Conservation (phyloP, 1,140 invertebrate species). For the Littorina saxatilis region DNA sequence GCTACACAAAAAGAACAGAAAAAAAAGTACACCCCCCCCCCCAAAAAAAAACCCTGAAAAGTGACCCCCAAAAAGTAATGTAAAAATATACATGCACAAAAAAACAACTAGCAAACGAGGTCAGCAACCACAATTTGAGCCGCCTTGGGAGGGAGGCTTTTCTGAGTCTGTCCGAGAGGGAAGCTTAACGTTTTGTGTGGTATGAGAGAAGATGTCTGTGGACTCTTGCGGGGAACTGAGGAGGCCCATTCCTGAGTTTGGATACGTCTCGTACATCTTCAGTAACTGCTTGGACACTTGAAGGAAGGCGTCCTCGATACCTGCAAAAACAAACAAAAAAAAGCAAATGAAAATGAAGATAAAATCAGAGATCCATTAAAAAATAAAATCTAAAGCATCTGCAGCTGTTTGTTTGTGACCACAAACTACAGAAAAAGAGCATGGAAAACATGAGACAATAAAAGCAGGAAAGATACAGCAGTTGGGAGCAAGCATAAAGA, state of each 20-base stretch:
- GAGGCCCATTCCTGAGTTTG: constrained; percentile 61
- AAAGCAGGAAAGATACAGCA: too few relatives aligned
- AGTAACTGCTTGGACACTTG: constrained; percentile 69
- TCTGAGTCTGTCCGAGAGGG: background rate
- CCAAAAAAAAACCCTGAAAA: too few relatives aligned
- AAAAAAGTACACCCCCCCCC: too few relatives aligned
- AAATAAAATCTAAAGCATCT: background rate
- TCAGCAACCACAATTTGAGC: too few relatives aligned
- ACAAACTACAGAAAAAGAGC: background rate
- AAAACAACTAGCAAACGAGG: too few relatives aligned
- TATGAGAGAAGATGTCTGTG: constrained; percentile 39
- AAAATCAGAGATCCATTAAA: too few relatives aligned
- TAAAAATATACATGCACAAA: too few relatives aligned
- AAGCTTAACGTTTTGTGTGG: constrained; percentile 5
- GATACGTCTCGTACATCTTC: constrained; percentile 67
- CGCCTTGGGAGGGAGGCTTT: too few relatives aligned
- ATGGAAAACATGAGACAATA: too few relatives aligned
- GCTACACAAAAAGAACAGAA: too few relatives aligned
- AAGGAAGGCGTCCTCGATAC: constrained; percentile 73
- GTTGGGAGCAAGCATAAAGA: too few relatives aligned
- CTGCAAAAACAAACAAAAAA: constrained; percentile 55
- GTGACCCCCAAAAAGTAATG: too few relatives aligned
- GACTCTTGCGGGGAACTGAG: constrained; percentile 34
- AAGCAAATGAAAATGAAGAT: constrained; percentile 21
- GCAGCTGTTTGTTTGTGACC: background rate